Conservation (phyloP, 64 coral and sea anemone genomes). For the Catalaphyllia jardinei region DNA sequence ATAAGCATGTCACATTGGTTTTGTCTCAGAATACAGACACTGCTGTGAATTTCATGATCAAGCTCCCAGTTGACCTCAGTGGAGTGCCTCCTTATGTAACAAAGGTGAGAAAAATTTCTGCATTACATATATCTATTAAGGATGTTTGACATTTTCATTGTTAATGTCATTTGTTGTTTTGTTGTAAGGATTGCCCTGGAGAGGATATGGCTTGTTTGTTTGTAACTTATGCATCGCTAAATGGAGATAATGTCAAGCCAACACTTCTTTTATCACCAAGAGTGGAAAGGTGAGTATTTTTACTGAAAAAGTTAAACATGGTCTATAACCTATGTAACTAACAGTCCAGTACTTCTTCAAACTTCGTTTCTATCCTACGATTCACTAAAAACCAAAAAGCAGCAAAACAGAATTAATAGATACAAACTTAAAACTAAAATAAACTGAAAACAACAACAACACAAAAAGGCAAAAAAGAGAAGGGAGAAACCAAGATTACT, state of each 20-base stretch:
- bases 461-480: no score
- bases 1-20: background rate
- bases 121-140: no score
- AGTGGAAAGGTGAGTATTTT: conserved; percentile 57
- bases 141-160: no score
- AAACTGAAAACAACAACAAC: no score
- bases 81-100: conserved; percentile 56
- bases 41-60: conserved; percentile 77
- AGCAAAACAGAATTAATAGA: no score
- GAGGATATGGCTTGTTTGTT: conserved; percentile 69
- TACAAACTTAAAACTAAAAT: no score
- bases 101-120: conserved; percentile 26
- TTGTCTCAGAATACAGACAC: conserved; percentile 12
- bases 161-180: background rate
- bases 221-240: conserved; percentile 59
- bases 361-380: no score
- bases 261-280: conserved; percentile 62
- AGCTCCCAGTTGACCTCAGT: conserved; percentile 61
- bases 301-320: no score
- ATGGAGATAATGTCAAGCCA: conserved; percentile 55
- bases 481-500: no score
- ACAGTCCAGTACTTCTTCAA: no score
- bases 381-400: no score
- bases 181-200: conserved; percentile 62
- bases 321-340: no score